Evolutionary conservation across 2,113 vertebrate species (phyloP).

Genomic region (Daphoenositta chrysoptera): DNA sequence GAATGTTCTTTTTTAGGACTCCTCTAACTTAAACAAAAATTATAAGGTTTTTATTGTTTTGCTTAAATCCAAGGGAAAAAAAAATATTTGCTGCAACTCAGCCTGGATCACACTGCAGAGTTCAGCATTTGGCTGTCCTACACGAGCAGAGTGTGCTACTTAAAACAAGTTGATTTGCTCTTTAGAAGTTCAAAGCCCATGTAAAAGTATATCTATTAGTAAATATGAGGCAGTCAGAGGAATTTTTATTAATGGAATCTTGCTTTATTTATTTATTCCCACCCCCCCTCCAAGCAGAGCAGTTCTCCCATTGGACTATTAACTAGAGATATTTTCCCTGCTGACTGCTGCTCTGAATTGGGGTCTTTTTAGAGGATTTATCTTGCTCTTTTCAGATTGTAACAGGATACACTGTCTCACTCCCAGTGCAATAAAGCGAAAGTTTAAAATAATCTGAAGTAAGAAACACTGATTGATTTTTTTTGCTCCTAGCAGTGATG

Average conservation of each 20-base stretch:
- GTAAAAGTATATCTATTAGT: slow-evolving; percentile 39
- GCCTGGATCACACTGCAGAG: background rate
- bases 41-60: slow-evolving; percentile 64
- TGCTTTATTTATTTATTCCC: slow-evolving; percentile 1
- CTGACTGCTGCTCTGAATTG: background rate
- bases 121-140: slow-evolving; percentile 34
- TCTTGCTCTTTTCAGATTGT: slow-evolving; percentile 21
- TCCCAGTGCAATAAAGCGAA: slow-evolving; percentile 12
- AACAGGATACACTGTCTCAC: background rate
- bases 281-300: background rate
- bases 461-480: background rate
- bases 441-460: slow-evolving; percentile 23
- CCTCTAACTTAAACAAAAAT: slow-evolving; percentile 57
- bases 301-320: background rate
- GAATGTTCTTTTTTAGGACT: slow-evolving; percentile 67
- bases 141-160: background rate
- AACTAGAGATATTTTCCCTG: background rate
- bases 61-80: slow-evolving; percentile 13
- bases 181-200: slow-evolving; percentile 27
- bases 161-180: slow-evolving; percentile 20
- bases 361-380: slow-evolving; percentile 20
- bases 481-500: background rate
- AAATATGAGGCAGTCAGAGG: slow-evolving; percentile 29
- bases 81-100: slow-evolving; percentile 35
- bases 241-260: slow-evolving; percentile 46